Evolutionary conservation across 2,888 invertebrate species (phyloP).

Genomic region (Drosophila paramelanica): DNA sequence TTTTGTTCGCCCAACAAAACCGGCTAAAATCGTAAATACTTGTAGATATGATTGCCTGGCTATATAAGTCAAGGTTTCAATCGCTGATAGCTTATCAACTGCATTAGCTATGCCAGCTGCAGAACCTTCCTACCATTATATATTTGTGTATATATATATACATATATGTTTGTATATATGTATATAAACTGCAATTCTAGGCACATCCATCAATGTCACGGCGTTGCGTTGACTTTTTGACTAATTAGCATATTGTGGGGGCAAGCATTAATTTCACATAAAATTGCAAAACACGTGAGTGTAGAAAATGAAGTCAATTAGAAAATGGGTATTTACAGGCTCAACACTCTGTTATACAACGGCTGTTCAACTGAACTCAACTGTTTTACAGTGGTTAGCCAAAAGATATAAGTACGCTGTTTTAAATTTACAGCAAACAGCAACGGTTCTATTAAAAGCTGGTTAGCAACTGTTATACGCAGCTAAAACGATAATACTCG

Average conservation of each 20-base stretch:
- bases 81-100: slow-evolving; percentile 37
- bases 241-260: slow-evolving; percentile 56
- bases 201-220: slow-evolving; percentile 69
- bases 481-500: no score
- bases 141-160: no score
- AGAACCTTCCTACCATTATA: not conserved
- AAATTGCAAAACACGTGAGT: slow-evolving; percentile 40
- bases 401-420: slow-evolving; percentile 3
- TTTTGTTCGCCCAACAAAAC: slow-evolving; percentile 3
- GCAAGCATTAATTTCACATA: slow-evolving; percentile 10
- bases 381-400: not conserved
- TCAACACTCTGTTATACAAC: slow-evolving; percentile 20
- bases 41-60: slow-evolving; percentile 20
- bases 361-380: slow-evolving; percentile 1
- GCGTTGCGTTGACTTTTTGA: slow-evolving; percentile 16
- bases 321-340: not conserved
- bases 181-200: slow-evolving; percentile 17
- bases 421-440: not conserved
- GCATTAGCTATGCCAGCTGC: slow-evolving; percentile 31
- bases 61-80: slow-evolving; percentile 67
- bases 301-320: slow-evolving; percentile 3
- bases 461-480: no score
- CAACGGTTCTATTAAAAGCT: no score
- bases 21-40: slow-evolving; percentile 42
- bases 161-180: no score